Evolutionary conservation across 2,113 vertebrate species (phyloP).

Genomic region (Corvus cornix): DNA sequence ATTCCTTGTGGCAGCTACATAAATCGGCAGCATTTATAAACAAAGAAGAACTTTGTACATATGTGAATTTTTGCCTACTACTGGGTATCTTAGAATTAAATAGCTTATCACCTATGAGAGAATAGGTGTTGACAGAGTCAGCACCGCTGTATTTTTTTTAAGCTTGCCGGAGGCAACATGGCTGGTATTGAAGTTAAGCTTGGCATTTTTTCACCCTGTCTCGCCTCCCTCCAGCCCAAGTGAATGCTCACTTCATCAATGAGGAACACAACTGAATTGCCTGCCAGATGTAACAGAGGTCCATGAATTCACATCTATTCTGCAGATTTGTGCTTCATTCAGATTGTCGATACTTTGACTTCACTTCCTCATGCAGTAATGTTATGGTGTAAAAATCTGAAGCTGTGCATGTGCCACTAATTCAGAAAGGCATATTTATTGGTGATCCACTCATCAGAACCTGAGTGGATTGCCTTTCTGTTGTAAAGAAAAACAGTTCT

Average conservation of each 20-base stretch:
- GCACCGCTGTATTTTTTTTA: constrained; percentile 45
- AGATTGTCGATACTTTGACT: background rate
- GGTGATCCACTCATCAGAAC: background rate
- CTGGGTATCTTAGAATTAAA: background rate
- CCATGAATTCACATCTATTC: constrained; percentile 7
- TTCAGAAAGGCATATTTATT: background rate
- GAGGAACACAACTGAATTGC: constrained; percentile 22
- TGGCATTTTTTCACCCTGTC: constrained; percentile 25
- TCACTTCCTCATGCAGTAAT: background rate
- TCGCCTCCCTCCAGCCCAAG: background rate
- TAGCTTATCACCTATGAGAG: constrained; percentile 6
- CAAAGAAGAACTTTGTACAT: constrained; percentile 19
- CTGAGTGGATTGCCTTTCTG: background rate
- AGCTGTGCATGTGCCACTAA: background rate
- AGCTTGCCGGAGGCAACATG: background rate
- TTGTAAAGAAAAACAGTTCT: constrained; percentile 13
- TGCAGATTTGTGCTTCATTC: constrained; percentile 21
- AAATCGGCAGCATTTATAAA: background rate
- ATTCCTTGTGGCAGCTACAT: background rate
- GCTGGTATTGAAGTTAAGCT: constrained; percentile 14
- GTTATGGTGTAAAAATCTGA: constrained; percentile 4
- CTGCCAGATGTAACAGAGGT: constrained; percentile 4
- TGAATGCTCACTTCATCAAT: constrained; percentile 34
- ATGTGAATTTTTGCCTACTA: constrained; percentile 7
- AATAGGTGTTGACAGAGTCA: constrained; percentile 25